Percentiles rank a stretch among this genome's conserved stretches.
Evolutionary conservation across 2,888 invertebrate genomes (phyloP).

Genomic region (Noctuana brunneofusca): DNA sequence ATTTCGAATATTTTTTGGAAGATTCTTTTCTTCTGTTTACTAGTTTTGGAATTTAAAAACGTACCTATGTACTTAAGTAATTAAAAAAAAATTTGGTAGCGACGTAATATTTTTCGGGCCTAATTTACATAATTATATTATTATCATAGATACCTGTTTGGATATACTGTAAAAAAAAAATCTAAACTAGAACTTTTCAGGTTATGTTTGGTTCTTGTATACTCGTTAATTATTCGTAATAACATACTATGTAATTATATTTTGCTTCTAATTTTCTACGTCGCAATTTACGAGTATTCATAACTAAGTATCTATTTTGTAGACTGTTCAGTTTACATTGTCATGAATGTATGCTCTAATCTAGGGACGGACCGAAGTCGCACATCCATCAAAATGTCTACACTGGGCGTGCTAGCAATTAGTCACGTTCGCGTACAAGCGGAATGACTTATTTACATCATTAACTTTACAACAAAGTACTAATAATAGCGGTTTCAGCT

Average conservation of each 20-base stretch:
- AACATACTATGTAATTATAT: neutral
- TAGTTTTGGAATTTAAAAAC: no score
- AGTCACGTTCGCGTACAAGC: conserved; percentile 27
- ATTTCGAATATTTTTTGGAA: neutral
- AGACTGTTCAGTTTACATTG: neutral
- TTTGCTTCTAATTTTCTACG: neutral
- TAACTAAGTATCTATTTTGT: neutral
- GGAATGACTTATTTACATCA: conserved; percentile 21
- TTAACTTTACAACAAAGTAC: neutral
- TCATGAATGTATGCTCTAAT: conserved; percentile 6
- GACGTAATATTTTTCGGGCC: no score
- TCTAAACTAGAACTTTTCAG: no score
- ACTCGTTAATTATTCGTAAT: neutral
- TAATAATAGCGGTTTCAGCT: neutral
- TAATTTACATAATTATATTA: no score
- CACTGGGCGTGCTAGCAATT: conserved; percentile 12
- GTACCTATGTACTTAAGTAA: no score
- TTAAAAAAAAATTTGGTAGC: no score
- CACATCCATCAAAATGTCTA: conserved; percentile 28
- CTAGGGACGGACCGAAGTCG: neutral
- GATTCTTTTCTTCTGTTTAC: neutral
- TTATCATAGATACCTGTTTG: no score
- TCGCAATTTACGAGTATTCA: neutral
- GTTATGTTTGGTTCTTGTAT: neutral
- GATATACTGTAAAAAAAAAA: no score